phyloP scores from a whole-genome alignment of 2,113 vertebrate genomes.

The Cranoglanis bouderius region DNA sequence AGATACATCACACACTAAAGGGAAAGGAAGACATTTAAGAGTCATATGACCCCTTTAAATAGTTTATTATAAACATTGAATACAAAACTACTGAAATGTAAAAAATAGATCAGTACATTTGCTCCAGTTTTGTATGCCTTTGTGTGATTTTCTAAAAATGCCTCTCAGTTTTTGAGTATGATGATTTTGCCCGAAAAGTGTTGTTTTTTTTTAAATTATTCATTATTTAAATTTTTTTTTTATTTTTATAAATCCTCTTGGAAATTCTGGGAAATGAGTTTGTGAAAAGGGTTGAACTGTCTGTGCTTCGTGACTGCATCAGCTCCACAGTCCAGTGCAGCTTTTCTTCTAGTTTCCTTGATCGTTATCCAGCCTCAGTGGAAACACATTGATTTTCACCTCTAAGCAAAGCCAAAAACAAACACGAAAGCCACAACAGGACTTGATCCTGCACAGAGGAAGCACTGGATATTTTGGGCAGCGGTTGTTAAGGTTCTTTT shows the following conservation, averaged over 20 bases:
- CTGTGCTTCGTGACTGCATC: background rate
- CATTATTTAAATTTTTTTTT: too few species aligned
- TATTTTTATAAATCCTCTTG: background rate
- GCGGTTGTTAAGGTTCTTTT: background rate
- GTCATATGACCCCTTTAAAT: too few species aligned
- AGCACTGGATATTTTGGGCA: constrained; percentile 25
- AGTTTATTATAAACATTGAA: background rate
- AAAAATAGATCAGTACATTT: background rate
- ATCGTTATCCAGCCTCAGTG: constrained; percentile 35
- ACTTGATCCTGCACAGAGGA: constrained; percentile 23
- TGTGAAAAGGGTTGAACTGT: constrained; percentile 25
- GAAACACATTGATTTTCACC: constrained; percentile 32
- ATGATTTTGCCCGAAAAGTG: background rate
- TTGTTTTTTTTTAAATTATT: constrained; percentile 16
- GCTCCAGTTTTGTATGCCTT: too few species aligned
- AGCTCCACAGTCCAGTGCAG: background rate
- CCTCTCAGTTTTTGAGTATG: background rate
- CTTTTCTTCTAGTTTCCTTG: constrained; percentile 34
- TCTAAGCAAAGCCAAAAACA: constrained; percentile 22
- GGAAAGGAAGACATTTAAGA: too few species aligned
- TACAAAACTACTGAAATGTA: background rate
- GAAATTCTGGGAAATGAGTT: constrained; percentile 37
- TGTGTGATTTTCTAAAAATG: background rate
- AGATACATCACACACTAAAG: too few species aligned
- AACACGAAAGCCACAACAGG: background rate